phyloP scores from a whole-genome alignment of 2,888 invertebrate genomes.

The Patella pellucida region DNA sequence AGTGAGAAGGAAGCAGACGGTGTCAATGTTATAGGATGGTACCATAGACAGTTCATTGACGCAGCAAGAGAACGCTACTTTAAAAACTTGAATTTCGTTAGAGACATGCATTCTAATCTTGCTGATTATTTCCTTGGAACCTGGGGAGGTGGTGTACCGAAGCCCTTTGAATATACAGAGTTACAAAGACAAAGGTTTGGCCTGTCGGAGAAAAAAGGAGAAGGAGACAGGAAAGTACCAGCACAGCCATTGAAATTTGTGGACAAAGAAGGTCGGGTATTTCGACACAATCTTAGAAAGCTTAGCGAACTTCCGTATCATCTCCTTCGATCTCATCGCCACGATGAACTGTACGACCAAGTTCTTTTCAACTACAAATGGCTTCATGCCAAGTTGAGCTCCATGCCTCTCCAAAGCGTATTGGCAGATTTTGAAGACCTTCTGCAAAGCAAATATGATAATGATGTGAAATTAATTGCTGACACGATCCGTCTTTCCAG shows the following conservation, averaged over 20 bases:
- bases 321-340: constrained; percentile 87
- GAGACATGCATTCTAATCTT: constrained; percentile 96
- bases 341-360: constrained; percentile 76
- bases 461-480: constrained; percentile 68
- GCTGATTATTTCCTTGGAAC: constrained; percentile 98
- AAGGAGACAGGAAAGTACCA: constrained; percentile 86
- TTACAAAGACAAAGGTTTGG: constrained; percentile 87
- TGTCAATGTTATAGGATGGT: constrained; percentile 98
- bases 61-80: constrained; percentile 94
- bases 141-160: constrained; percentile 93
- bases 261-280: constrained; percentile 88
- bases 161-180: constrained; percentile 97
- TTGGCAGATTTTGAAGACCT: constrained; percentile 97
- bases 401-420: constrained; percentile 94
- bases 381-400: constrained; percentile 94
- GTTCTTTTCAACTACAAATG: constrained; percentile 98
- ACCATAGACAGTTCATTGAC: constrained; percentile 89
- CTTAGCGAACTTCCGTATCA: constrained; percentile 94
- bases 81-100: constrained; percentile 96
- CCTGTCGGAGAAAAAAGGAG: constrained; percentile 77
- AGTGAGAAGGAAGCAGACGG: constrained; percentile 98
- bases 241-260: constrained; percentile 92
- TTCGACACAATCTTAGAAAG: constrained; percentile 94
- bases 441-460: constrained; percentile 64
- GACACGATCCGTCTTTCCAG: constrained; percentile 84